These are phyloP conservation scores for Pelusios castaneus DNA, from an alignment of 2,113 vertebrate species.

Conservation along the genomic window DNA sequence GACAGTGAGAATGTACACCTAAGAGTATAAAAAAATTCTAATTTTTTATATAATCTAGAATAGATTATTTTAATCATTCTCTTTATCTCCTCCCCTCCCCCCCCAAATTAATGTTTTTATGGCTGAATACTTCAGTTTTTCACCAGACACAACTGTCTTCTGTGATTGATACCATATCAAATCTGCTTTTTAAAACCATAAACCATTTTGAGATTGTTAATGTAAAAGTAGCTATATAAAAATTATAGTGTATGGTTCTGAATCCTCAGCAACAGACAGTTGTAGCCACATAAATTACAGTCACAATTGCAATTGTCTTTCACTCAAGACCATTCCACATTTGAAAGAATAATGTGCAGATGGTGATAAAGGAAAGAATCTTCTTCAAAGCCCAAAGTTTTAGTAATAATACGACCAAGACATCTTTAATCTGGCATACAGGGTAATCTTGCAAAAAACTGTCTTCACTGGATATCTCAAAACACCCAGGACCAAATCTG, in stretches of 20 bases:
- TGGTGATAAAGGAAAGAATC: background rate
- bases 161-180: background rate
- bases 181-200: rapidly evolving
- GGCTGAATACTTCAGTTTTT: background rate
- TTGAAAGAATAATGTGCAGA: background rate
- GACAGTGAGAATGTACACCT: background rate
- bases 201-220: background rate
- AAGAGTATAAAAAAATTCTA: background rate
- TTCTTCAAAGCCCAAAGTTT: conserved; percentile 47
- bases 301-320: background rate
- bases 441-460: conserved; percentile 49
- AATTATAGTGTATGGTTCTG: background rate
- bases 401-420: background rate
- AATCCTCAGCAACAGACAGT: background rate
- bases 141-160: background rate
- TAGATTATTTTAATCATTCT: background rate
- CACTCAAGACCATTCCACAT: background rate
- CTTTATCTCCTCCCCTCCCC: background rate
- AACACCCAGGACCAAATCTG: conserved; percentile 43
- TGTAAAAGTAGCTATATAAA: background rate
- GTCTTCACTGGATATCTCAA: conserved; percentile 5
- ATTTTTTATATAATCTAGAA: background rate
- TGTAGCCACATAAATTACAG: conserved; percentile 6
- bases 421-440: background rate
- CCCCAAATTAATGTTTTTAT: background rate